These are phyloP conservation scores for cat (Felis catus) DNA, from an alignment of 2,113 vertebrate species.

Conservation along the genomic window DNA sequence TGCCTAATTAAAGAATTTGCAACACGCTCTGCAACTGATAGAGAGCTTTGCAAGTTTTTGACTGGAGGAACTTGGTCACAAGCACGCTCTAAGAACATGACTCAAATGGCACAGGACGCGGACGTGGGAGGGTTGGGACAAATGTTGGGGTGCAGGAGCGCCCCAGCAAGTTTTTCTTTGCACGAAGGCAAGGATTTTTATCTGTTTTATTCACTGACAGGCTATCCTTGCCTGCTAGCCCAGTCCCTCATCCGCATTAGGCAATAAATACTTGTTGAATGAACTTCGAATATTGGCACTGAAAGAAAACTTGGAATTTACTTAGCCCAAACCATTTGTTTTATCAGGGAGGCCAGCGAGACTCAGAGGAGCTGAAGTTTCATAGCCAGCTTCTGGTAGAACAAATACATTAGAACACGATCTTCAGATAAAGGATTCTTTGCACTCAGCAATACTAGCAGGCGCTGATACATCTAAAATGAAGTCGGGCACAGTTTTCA, in stretches of 20 bases:
- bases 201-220: background rate
- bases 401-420: background rate
- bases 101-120: background rate
- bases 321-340: background rate
- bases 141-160: background rate
- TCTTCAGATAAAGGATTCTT: background rate
- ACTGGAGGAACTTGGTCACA: background rate
- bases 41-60: background rate
- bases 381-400: background rate
- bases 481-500: background rate
- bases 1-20: background rate
- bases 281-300: background rate
- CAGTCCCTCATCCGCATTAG: background rate
- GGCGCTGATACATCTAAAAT: background rate
- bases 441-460: background rate
- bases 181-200: background rate
- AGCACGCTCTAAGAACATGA: background rate
- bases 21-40: background rate
- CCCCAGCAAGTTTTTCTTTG: background rate
- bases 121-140: background rate
- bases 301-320: conserved; percentile 1
- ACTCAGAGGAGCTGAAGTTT: background rate
- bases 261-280: background rate
- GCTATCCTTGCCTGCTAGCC: background rate
- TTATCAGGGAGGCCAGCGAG: background rate